Percentiles rank a stretch among this genome's conserved stretches.
Evolutionary conservation across 2,113 vertebrate genomes (phyloP).

Genomic region (Cheirogaleus medius): DNA sequence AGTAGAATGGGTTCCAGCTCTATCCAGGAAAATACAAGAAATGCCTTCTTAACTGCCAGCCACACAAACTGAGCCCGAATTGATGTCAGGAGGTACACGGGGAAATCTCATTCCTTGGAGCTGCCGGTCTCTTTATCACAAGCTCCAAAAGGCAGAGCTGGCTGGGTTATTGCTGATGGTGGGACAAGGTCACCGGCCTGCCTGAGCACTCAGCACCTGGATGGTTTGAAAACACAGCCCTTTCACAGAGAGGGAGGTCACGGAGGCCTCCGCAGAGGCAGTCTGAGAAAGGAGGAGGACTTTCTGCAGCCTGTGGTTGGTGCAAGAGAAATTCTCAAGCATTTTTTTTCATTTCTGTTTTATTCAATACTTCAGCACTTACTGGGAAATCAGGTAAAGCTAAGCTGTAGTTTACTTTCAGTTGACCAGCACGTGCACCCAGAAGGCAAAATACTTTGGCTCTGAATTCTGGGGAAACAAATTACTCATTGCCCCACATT

Average conservation of each 20-base stretch:
- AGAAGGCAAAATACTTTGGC: not conserved
- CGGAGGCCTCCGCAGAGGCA: not conserved
- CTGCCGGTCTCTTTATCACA: not conserved
- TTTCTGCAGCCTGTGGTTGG: not conserved
- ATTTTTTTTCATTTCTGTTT: not conserved
- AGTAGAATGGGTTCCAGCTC: too few species aligned
- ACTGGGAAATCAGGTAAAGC: not conserved
- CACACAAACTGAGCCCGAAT: not conserved
- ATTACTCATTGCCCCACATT: too few species aligned
- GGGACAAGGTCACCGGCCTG: not conserved
- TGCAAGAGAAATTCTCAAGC: not conserved
- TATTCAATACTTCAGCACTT: not conserved
- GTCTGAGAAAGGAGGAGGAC: rapidly evolving
- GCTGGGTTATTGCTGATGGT: not conserved
- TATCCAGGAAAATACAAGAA: too few species aligned
- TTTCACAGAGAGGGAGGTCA: not conserved
- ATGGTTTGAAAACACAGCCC: not conserved
- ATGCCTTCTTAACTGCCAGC: not conserved
- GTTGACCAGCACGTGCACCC: not conserved
- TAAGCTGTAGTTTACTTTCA: not conserved
- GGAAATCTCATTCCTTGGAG: not conserved
- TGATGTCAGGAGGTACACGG: not conserved
- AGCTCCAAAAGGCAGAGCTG: not conserved
- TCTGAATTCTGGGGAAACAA: not conserved
- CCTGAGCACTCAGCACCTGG: not conserved